Conservation (phyloP, 2,113 vertebrate genomes). For the Myodes glareolus region DNA sequence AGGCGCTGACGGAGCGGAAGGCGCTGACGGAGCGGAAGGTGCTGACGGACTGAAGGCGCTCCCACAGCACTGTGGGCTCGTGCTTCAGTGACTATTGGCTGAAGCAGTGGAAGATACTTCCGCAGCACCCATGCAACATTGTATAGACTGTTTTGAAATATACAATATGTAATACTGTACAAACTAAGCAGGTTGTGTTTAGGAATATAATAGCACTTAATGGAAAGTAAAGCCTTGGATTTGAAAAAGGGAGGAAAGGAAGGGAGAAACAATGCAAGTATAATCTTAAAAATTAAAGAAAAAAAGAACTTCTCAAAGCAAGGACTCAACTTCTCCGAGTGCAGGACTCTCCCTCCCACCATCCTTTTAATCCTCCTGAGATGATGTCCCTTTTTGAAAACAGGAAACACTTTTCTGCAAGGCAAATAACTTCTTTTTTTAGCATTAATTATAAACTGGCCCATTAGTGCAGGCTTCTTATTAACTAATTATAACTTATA, state of each 20-base stretch:
- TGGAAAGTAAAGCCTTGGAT: neutral
- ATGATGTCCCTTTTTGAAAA: neutral
- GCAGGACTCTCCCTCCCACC: no score
- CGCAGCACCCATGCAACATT: no score
- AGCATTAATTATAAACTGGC: no score
- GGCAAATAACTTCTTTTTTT: neutral
- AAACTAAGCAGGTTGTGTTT: neutral
- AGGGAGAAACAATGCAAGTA: neutral
- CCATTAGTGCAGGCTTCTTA: no score
- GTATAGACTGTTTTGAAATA: neutral
- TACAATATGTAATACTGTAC: neutral
- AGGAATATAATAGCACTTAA: neutral
- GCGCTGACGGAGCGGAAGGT: no score
- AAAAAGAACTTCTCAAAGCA: neutral
- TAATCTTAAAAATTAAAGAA: neutral
- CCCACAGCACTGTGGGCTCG: no score
- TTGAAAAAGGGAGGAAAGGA: neutral
- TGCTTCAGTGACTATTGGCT: no score
- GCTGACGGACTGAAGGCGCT: no score
- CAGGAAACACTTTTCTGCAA: neutral
- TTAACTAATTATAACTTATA: no score
- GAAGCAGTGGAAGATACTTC: no score
- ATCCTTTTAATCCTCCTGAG: neutral
- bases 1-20: no score
- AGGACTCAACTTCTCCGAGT: neutral